Conservation (phyloP, 2,888 invertebrate species). For the Eupsilia transversa region DNA sequence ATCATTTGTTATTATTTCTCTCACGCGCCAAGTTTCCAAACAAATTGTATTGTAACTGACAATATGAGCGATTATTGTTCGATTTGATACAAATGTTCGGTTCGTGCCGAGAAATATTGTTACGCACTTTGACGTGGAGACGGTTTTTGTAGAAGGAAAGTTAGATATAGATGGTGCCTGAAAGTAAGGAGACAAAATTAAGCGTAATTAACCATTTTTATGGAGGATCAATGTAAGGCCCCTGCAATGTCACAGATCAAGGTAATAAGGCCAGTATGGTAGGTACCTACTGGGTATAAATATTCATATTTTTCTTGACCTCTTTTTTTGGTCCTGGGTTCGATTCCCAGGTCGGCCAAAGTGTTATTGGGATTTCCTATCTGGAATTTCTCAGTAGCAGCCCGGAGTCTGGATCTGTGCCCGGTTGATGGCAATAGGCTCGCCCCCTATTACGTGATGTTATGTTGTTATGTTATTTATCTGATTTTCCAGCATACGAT, state of each 20-base stretch:
- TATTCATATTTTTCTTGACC: too few species aligned
- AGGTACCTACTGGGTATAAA: background rate
- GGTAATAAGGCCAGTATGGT: background rate
- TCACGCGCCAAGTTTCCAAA: conserved; percentile 89
- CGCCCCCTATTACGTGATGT: too few species aligned
- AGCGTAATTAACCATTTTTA: background rate
- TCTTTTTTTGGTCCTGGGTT: too few species aligned
- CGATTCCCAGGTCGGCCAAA: too few species aligned
- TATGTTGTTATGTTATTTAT: too few species aligned
- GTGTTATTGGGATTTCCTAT: too few species aligned
- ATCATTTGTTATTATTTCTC: conserved; percentile 91
- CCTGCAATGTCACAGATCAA: background rate
- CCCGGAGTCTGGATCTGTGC: too few species aligned
- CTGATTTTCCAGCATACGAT: background rate
- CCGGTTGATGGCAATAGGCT: too few species aligned
- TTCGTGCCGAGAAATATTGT: conserved; percentile 66
- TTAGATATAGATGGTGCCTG: conserved; percentile 22
- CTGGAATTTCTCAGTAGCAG: too few species aligned
- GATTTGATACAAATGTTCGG: conserved; percentile 85
- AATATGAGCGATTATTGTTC: conserved; percentile 90
- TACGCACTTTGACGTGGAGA: conserved; percentile 30
- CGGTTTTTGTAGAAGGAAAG: conserved; percentile 35
- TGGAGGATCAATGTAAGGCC: too few species aligned
- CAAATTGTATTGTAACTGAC: conserved; percentile 91
- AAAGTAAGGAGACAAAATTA: conserved; percentile 6